Conservation (phyloP, 2,888 invertebrate genomes). For the Drosophila ezoana region DNA sequence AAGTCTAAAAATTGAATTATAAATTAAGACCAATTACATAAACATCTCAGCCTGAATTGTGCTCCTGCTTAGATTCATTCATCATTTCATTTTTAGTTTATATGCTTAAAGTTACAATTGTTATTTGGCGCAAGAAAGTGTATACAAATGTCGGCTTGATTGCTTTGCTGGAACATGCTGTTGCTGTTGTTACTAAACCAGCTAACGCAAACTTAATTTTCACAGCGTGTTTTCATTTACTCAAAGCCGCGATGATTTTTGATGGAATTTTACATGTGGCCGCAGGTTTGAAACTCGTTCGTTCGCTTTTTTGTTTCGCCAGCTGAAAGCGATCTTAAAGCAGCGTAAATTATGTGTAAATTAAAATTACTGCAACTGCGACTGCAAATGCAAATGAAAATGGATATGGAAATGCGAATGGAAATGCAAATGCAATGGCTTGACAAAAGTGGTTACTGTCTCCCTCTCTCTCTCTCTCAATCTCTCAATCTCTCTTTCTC, state of each 20-base stretch:
- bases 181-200: slow-evolving; percentile 39
- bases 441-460: slow-evolving; percentile 32
- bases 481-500: slow-evolving; percentile 20
- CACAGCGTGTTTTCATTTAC: slow-evolving; percentile 63
- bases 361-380: slow-evolving; percentile 24
- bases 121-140: slow-evolving; percentile 15
- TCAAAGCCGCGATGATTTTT: slow-evolving; percentile 72
- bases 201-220: slow-evolving; percentile 74
- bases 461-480: slow-evolving; percentile 27
- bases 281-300: slow-evolving; percentile 39
- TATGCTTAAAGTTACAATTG: no score
- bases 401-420: slow-evolving; percentile 13
- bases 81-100: no score
- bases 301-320: slow-evolving; percentile 24
- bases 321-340: slow-evolving; percentile 51
- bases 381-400: slow-evolving; percentile 9
- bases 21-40: no score
- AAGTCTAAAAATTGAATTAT: no score
- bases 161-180: neutral
- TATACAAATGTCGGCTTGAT: slow-evolving; percentile 22
- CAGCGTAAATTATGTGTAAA: slow-evolving; percentile 22
- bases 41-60: no score
- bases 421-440: slow-evolving; percentile 22
- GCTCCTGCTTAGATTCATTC: no score
- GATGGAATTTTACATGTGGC: slow-evolving; percentile 77